Evolutionary conservation across 2,113 vertebrate species (phyloP).

Genomic region (Arizona elegans): DNA sequence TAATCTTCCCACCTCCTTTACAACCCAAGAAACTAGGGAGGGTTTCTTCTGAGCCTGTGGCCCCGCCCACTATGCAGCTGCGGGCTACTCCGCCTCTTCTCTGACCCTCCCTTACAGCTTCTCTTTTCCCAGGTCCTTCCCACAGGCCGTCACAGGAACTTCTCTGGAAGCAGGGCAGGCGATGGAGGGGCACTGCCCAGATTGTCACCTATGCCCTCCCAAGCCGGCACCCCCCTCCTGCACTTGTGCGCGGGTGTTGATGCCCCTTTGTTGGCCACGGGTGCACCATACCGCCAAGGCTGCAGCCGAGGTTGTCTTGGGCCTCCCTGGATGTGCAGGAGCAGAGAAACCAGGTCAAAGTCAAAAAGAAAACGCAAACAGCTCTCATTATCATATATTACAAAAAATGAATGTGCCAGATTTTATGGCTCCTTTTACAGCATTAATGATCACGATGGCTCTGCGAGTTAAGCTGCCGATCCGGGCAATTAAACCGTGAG

Average conservation of each 20-base stretch:
- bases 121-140: background rate
- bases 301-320: rapidly evolving
- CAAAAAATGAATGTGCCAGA: slow-evolving; percentile 40
- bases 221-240: background rate
- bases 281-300: rapidly evolving
- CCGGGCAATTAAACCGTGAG: slow-evolving; percentile 58
- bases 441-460: slow-evolving; percentile 61
- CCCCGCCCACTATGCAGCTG: background rate
- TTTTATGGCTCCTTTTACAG: slow-evolving; percentile 61
- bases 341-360: slow-evolving; percentile 37
- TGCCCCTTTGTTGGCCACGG: too few species aligned
- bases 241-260: too few species aligned
- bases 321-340: background rate
- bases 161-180: background rate
- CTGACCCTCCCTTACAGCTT: background rate
- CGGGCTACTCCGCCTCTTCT: background rate
- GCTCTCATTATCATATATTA: slow-evolving; percentile 50
- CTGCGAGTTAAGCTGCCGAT: slow-evolving; percentile 46
- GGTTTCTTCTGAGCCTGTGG: background rate
- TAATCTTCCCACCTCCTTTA: background rate
- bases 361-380: slow-evolving; percentile 40
- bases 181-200: background rate
- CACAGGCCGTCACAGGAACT: background rate
- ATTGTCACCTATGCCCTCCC: too few species aligned
- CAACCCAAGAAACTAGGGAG: background rate